Conservation (phyloP, 2,888 invertebrate species). For the Scaeva pyrastri region DNA sequence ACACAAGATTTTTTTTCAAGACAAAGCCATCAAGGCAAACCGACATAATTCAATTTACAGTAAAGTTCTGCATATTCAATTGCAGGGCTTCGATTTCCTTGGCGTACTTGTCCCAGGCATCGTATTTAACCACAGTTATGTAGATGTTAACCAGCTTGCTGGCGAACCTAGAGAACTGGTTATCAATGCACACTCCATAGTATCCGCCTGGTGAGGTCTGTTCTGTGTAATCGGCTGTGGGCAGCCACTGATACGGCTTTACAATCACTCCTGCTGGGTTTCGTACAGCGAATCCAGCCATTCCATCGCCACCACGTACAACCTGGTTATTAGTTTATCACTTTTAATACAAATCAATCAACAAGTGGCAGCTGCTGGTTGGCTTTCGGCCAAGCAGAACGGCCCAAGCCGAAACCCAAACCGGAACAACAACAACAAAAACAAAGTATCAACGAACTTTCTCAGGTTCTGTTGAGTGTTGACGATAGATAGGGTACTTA, state of each 20-base stretch:
- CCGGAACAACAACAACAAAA: neutral
- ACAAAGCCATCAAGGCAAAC: neutral
- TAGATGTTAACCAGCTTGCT: constrained; percentile 95
- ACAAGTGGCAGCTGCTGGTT: constrained; percentile 56
- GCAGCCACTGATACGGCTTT: constrained; percentile 95
- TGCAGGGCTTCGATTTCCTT: constrained; percentile 95
- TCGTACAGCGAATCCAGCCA: constrained; percentile 95
- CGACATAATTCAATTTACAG: constrained; percentile 85
- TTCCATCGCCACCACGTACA: constrained; percentile 95
- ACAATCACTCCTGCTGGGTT: constrained; percentile 94
- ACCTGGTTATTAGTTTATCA: constrained; percentile 86
- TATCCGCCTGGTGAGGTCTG: constrained; percentile 92
- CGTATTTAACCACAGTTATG: constrained; percentile 95
- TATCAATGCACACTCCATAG: constrained; percentile 95
- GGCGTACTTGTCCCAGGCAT: constrained; percentile 96
- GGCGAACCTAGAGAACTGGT: constrained; percentile 96
- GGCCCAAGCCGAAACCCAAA: too few relatives aligned
- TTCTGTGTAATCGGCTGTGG: constrained; percentile 95
- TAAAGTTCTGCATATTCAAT: constrained; percentile 95
- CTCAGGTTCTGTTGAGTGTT: neutral
- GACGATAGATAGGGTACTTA: constrained; percentile 82
- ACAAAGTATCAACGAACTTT: neutral
- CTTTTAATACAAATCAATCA: constrained; percentile 26
- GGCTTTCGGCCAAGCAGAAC: constrained; percentile 60
- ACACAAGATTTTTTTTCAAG: neutral